Evolutionary conservation across 2,888 invertebrate genomes (phyloP), one percentile per base, ranked within the genome.

Genomic region (Lasioglossum figueresi): DNA sequence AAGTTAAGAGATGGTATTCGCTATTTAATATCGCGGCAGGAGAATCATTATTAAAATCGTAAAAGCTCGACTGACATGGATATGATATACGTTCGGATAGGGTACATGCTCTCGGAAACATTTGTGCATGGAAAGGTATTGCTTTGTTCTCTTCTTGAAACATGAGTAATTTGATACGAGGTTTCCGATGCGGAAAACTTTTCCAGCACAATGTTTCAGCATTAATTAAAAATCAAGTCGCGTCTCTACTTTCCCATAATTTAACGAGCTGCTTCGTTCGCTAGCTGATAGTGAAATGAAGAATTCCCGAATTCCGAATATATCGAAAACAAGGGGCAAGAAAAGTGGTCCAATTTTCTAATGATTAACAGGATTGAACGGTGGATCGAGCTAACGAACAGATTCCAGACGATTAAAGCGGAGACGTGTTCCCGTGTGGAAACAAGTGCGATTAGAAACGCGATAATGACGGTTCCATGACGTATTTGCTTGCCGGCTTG

Each of bases 1-100:
- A 45, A 83, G 72, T 76, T 76, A 76, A 80, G 34, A n/a, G 80
- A 80, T 76, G 75, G 73, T 83, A 76, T 76, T 76, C 72, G 76
- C 76, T 73, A 83, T 83, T 80, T 83, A 80, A 83, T 83, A 80
- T 76, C 80, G 37, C 63, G 40, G 43, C n/a, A 56, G 27, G n/a
- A 1, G 83, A 83, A 83, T 80, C 80, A 83, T 80, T 83, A 83
- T 80, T 80, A 80, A 80, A 83, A 83, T 73, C 73, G 80, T 56
- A 76, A 80, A 83, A 80, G 31, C 43, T 40, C 59, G 40, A 71
- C 66, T 48, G 63, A 23, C 48, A 48, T 48, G 31, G 48, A 12
- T 45, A 40, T 12, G 56, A 80, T 48, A 48, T 2, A 14, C 52
- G 27, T 27, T 48, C 76, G 27, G 40, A 48, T 31, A 16, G 66